Evolutionary conservation across 2,888 invertebrate species (phyloP).

Genomic region (Subacronicta megacephala): DNA sequence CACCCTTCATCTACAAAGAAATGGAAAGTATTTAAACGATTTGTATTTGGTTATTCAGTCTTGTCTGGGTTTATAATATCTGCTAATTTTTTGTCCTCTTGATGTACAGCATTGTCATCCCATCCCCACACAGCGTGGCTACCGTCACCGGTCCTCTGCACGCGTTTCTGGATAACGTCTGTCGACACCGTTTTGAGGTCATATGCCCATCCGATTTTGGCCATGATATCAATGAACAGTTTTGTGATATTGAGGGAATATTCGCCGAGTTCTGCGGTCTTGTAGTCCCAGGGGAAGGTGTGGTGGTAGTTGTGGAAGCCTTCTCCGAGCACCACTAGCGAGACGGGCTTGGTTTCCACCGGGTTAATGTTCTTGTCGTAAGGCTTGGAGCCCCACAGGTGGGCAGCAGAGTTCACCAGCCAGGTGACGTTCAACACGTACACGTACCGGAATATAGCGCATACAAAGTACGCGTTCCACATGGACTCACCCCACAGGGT

Average conservation of each 20-base stretch:
- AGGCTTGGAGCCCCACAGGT: slow-evolving; percentile 93
- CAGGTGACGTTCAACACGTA: slow-evolving; percentile 95
- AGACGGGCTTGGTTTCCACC: slow-evolving; percentile 91
- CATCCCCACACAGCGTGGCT: slow-evolving; percentile 93
- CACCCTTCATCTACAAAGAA: slow-evolving; percentile 36
- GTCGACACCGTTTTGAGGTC: slow-evolving; percentile 94
- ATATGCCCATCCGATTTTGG: slow-evolving; percentile 95
- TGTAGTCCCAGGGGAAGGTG: slow-evolving; percentile 95
- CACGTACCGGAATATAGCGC: slow-evolving; percentile 93
- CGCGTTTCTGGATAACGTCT: slow-evolving; percentile 92
- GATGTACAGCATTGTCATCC: slow-evolving; percentile 72
- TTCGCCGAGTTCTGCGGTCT: slow-evolving; percentile 93
- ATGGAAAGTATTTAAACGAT: slow-evolving; percentile 22
- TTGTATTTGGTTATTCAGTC: slow-evolving; percentile 61
- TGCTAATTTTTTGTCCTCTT: slow-evolving; percentile 64
- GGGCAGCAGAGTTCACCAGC: slow-evolving; percentile 97
- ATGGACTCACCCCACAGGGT: slow-evolving; percentile 94
- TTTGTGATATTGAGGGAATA: slow-evolving; percentile 93
- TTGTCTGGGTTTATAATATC: slow-evolving; percentile 66
- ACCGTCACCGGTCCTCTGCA: slow-evolving; percentile 93
- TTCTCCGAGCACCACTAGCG: slow-evolving; percentile 92
- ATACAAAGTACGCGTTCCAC: slow-evolving; percentile 91
- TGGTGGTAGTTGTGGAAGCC: slow-evolving; percentile 97
- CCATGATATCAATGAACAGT: slow-evolving; percentile 94
- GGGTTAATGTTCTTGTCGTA: slow-evolving; percentile 94